Evolutionary conservation across 1,140 invertebrate species (phyloP).

Genomic region (Rhopalosiphum maidis): DNA sequence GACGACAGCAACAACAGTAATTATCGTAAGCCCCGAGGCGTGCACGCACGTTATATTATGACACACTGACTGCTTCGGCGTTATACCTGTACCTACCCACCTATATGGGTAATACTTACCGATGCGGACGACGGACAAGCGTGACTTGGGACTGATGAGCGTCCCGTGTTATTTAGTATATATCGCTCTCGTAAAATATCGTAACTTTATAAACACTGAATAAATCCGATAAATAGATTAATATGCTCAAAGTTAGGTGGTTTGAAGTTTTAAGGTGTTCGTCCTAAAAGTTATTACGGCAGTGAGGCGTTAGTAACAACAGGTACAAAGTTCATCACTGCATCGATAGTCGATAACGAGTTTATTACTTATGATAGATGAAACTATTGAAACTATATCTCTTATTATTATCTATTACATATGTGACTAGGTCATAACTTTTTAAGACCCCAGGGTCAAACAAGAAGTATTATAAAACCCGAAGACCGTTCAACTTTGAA

Average conservation of each 20-base stretch:
- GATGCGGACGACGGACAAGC: background rate
- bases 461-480: no score
- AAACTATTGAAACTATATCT: no score
- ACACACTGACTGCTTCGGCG: constrained; percentile 15
- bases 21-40: constrained; percentile 39
- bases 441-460: no score
- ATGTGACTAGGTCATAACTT: no score
- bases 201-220: background rate
- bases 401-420: no score
- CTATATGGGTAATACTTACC: background rate
- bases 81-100: background rate
- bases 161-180: background rate
- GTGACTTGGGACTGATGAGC: background rate
- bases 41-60: constrained; percentile 37
- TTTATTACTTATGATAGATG: no score
- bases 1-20: constrained; percentile 17
- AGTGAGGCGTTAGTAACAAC: no score
- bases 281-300: no score
- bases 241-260: background rate
- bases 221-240: background rate
- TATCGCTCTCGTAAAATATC: background rate
- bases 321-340: no score
- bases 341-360: no score
- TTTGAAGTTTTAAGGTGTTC: no score
- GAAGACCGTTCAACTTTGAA: no score